phyloP scores from a whole-genome alignment of 2,113 vertebrate species.

The Pheucticus melanocephalus region DNA sequence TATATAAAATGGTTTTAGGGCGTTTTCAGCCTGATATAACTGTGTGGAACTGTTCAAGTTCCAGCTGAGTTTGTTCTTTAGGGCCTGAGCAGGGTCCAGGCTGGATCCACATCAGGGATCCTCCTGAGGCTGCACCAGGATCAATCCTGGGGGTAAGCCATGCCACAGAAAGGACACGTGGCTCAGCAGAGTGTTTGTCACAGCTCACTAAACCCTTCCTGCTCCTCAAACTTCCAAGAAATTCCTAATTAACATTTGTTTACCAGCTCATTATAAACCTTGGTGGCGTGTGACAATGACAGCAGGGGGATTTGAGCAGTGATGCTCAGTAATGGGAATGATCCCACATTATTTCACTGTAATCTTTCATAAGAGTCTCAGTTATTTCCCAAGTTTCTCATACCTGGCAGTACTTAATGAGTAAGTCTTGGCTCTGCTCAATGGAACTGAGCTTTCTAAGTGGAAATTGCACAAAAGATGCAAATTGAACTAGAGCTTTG shows the following conservation, averaged over 20 bases:
- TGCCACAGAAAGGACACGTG: background rate
- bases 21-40: background rate
- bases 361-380: background rate
- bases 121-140: background rate
- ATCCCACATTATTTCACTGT: background rate
- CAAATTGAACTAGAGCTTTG: background rate
- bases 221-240: background rate
- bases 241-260: background rate
- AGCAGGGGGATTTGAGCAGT: background rate
- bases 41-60: background rate
- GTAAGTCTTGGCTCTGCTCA: background rate
- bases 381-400: conserved; percentile 51
- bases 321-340: background rate
- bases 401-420: background rate
- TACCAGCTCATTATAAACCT: background rate
- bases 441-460: background rate
- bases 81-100: background rate
- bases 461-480: background rate
- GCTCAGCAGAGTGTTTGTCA: background rate
- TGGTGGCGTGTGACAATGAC: background rate
- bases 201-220: background rate
- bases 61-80: background rate
- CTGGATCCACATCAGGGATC: background rate
- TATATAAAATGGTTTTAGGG: background rate
- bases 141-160: background rate